A percentile compares a stretch with the other conserved stretches of the same genome.
phyloP scores from a whole-genome alignment of 2,113 vertebrate species.

The Leiothrix lutea region DNA sequence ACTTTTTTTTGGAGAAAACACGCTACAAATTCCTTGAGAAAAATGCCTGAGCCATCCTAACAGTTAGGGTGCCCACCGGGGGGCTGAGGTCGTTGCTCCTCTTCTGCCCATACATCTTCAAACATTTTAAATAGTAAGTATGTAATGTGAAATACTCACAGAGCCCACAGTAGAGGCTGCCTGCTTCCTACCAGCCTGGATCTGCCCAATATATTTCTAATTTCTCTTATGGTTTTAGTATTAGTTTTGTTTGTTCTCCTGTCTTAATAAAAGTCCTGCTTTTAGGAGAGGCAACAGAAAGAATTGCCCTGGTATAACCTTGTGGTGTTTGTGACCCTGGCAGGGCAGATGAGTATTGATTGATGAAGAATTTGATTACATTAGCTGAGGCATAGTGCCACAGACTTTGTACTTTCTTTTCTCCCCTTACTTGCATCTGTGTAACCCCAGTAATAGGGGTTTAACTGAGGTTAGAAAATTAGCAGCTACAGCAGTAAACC shows the following conservation, averaged over 20 bases:
- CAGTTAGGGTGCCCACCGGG: not conserved
- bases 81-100: not conserved
- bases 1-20: not conserved
- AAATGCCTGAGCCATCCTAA: not conserved
- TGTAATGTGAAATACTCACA: not conserved
- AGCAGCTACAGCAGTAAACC: not conserved
- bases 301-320: not conserved
- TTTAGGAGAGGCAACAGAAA: not conserved
- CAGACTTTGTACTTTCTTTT: slow-evolving; percentile 53
- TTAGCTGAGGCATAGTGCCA: not conserved
- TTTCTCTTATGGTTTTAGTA: not conserved
- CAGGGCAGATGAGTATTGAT: slow-evolving; percentile 13
- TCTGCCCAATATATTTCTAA: not conserved
- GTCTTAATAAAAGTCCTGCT: not conserved
- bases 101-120: not conserved
- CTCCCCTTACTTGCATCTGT: not conserved
- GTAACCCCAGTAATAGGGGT: not conserved
- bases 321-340: not conserved
- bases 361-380: slow-evolving; percentile 32
- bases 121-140: not conserved
- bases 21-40: not conserved
- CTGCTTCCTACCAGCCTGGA: not conserved
- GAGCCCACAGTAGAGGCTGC: not conserved
- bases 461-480: slow-evolving; percentile 3
- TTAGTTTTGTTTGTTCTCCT: not conserved